Evolutionary conservation across 1,140 invertebrate genomes (phyloP), one percentile per base, ranked within the genome.

Genomic region (Cotesia chilonis): DNA sequence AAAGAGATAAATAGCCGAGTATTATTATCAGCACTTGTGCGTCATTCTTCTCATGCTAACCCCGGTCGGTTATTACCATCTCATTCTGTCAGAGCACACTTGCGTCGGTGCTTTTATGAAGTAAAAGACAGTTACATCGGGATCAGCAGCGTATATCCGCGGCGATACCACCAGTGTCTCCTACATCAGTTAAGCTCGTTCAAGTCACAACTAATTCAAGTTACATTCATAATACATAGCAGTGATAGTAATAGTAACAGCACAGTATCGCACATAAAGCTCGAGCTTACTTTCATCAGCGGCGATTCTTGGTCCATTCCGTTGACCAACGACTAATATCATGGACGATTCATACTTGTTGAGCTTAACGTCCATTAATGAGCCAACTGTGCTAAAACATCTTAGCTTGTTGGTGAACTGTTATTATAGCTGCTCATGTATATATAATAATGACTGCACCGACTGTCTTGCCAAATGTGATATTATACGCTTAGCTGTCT

Each of bases 391-490:
- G 71, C 69, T 74, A 74, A 79, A 51, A 63, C 72, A 70, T 81
- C 72, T 28, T 28, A 28, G 28, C 28, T 28, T 28, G 28, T 28
- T 28, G 78, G 79, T 67, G 71, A 78, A 69, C 81, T 85, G 82
- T 85, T 84, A 84, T 85, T 85, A 85, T 84, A 84, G 82, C 81
- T 80, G 79, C 78, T 85, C 83, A 7, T 47, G 28, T 28, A 28
- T 28, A 28, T 28, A 28, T 28, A 28, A 84, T 85, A 85, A 85
- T 82, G 81, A 37, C 17, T 61, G 61, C 37, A 59, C 41, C 51
- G 12, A 74, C 64, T 36, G 70, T 77, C 78, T 80, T 81, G 80
- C 79, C 82, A 83, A 77, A 67, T 69, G 74, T 74, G 72, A 75
- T 71, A 28, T 28, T 28, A 28, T 28, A 28, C 28, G 28, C 28